A percentile compares a stretch with the other conserved stretches of the same genome.
phyloP scores from a whole-genome alignment of 2,113 vertebrate genomes.

The Toxotes jaculatrix region DNA sequence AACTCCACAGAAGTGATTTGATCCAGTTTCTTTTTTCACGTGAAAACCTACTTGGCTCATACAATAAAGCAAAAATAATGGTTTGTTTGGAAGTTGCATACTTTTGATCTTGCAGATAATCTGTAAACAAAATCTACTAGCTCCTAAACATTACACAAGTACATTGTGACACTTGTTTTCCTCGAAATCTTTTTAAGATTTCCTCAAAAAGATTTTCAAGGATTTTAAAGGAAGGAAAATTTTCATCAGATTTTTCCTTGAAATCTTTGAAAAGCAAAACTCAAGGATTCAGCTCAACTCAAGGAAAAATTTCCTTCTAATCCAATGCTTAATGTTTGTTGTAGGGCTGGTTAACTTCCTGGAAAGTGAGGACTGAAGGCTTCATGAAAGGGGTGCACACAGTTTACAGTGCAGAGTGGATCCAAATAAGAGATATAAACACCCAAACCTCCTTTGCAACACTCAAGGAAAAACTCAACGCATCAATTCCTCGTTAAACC shows the following conservation, averaged over 20 bases:
- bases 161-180: background rate
- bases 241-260: too few species aligned
- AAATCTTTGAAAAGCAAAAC: too few species aligned
- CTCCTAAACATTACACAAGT: background rate
- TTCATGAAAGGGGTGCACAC: background rate
- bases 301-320: background rate
- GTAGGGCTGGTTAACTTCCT: background rate
- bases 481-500: constrained; percentile 51
- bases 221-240: too few species aligned
- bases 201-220: too few species aligned
- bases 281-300: too few species aligned
- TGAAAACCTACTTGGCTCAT: background rate
- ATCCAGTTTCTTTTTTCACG: background rate
- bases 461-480: background rate
- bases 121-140: background rate
- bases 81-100: background rate
- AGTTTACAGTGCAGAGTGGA: background rate
- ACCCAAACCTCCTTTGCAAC: background rate
- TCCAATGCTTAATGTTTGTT: background rate
- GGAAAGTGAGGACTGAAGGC: background rate
- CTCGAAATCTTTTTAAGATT: background rate
- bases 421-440: constrained; percentile 28
- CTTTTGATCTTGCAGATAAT: background rate
- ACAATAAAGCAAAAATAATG: background rate
- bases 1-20: background rate